Evolutionary conservation across 2,113 vertebrate genomes (phyloP).

Genomic region (Entomyzon cyanotis): DNA sequence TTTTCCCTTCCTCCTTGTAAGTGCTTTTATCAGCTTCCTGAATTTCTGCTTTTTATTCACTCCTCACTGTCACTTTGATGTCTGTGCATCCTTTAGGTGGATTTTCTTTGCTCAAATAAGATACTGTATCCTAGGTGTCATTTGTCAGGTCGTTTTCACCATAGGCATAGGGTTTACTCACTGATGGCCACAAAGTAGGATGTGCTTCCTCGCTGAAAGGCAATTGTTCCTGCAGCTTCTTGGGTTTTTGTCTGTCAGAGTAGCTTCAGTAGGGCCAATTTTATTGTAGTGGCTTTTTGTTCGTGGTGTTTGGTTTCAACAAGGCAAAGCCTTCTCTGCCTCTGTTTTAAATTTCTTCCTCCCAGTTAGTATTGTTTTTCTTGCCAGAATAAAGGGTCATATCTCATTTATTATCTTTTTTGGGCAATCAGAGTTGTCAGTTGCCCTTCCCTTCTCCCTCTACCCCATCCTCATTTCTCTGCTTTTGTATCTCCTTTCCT

Average conservation of each 20-base stretch:
- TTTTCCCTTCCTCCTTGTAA: neutral
- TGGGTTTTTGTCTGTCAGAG: neutral
- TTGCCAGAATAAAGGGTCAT: neutral
- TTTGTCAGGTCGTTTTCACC: neutral
- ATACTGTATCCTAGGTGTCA: constrained; percentile 20
- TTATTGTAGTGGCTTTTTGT: neutral
- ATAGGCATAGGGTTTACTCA: neutral
- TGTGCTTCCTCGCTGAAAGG: neutral
- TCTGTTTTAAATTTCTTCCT: neutral
- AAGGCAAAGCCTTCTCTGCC: neutral
- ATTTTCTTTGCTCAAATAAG: constrained; percentile 20
- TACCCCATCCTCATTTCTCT: neutral
- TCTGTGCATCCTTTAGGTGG: neutral
- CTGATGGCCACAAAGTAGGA: neutral
- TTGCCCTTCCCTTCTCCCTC: neutral
- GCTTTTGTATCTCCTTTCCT: neutral
- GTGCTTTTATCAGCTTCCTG: constrained; percentile 39
- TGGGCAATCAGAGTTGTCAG: neutral
- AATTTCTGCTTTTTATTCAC: constrained; percentile 16
- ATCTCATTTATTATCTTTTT: neutral
- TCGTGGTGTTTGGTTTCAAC: neutral
- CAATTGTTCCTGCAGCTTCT: neutral
- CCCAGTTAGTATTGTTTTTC: neutral
- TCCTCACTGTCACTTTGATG: constrained; percentile 36
- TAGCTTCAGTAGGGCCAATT: neutral